A percentile compares a stretch with the other conserved stretches of the same genome.
These are phyloP conservation scores for Clivina fossor DNA, from an alignment of 2,888 invertebrate genomes.

Conservation along the genomic window DNA sequence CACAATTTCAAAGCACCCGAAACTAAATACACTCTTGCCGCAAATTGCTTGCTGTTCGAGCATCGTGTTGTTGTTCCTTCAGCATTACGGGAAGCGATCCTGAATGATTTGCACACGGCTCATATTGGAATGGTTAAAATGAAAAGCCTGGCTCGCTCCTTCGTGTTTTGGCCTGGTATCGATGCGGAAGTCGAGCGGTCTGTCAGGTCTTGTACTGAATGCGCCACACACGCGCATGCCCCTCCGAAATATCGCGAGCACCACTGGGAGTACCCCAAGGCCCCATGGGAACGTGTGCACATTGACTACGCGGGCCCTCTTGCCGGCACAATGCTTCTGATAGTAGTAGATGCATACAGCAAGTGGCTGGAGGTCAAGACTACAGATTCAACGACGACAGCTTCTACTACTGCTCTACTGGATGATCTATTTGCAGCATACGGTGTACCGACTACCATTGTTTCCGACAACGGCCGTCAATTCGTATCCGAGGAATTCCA, in stretches of 20 bases:
- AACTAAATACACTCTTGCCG: constrained; percentile 27
- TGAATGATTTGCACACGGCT: constrained; percentile 39
- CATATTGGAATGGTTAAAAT: constrained; percentile 43
- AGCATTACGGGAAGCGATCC: constrained; percentile 26
- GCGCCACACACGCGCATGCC: constrained; percentile 33
- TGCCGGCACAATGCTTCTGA: constrained; percentile 31
- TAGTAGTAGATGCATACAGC: constrained; percentile 37
- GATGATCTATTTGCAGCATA: constrained; percentile 35
- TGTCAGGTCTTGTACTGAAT: constrained; percentile 37
- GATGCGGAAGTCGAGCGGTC: constrained; percentile 41
- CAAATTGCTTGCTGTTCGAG: constrained; percentile 34
- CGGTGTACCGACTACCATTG: constrained; percentile 35
- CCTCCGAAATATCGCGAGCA: constrained; percentile 37
- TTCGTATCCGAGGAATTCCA: constrained; percentile 36
- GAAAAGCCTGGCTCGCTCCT: constrained; percentile 41
- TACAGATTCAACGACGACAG: constrained; percentile 35
- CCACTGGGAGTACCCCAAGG: constrained; percentile 40
- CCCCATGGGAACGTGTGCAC: constrained; percentile 43
- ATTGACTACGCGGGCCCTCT: constrained; percentile 45
- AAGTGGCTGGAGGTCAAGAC: constrained; percentile 40
- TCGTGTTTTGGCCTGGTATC: constrained; percentile 40
- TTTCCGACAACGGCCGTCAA: constrained; percentile 38
- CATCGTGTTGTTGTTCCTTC: constrained; percentile 37
- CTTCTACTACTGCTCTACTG: constrained; percentile 33
- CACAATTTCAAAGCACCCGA: constrained; percentile 3